Percentiles rank a stretch among this genome's conserved stretches.
Evolutionary conservation across 1,140 invertebrate species (phyloP).

Genomic region (Stenopsyche tienmushanensis): DNA sequence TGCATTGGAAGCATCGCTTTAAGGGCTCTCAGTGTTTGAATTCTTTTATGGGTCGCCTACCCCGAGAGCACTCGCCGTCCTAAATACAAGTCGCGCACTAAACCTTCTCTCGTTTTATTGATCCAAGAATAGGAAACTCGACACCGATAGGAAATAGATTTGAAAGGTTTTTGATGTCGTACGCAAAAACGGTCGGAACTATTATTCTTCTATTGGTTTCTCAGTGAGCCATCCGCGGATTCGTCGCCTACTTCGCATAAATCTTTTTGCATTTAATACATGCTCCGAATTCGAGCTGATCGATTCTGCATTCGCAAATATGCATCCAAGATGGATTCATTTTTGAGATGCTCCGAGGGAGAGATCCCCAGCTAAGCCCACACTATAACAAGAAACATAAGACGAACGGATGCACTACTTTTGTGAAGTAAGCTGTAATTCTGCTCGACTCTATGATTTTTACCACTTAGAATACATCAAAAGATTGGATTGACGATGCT

Average conservation of each 20-base stretch:
- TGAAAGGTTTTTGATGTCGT: conserved; percentile 39
- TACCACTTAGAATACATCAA: too few relatives aligned
- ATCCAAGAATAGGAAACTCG: conserved; percentile 28
- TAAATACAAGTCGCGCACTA: not conserved
- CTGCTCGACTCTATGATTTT: too few relatives aligned
- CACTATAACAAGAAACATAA: too few relatives aligned
- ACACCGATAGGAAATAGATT: conserved; percentile 40
- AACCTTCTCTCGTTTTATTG: conserved; percentile 22
- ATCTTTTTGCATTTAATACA: not conserved
- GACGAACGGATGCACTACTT: too few relatives aligned
- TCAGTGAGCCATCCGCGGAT: not conserved
- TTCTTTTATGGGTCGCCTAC: too few relatives aligned
- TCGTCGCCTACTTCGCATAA: not conserved
- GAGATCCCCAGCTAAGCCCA: too few relatives aligned
- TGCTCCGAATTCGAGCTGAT: not conserved
- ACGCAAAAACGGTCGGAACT: conserved; percentile 11
- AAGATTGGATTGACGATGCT: too few relatives aligned
- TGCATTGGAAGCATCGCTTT: too few relatives aligned
- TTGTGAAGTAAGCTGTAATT: too few relatives aligned
- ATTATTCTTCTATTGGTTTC: not conserved
- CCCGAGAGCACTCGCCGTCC: conserved; percentile 7
- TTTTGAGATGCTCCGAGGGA: too few relatives aligned
- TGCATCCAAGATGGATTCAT: not conserved
- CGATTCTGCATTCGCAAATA: not conserved
- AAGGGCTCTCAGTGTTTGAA: too few relatives aligned